A percentile compares a stretch with the other conserved stretches of the same genome.
phyloP scores from a whole-genome alignment of 2,113 vertebrate genomes.

The Pterocles burchelli region DNA sequence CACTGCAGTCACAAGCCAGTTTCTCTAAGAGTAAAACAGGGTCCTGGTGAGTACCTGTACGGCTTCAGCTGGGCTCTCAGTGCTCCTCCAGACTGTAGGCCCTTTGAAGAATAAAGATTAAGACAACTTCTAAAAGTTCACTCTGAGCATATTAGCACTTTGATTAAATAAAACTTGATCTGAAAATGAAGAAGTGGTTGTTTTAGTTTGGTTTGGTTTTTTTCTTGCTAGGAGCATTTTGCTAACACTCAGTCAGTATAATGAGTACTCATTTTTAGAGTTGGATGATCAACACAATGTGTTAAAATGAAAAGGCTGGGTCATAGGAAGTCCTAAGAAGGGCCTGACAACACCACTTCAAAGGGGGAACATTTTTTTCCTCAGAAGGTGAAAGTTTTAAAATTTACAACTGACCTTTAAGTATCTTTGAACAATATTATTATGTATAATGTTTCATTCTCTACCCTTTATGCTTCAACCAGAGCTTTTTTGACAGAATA shows the following conservation, averaged over 20 bases:
- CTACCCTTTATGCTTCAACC: background rate
- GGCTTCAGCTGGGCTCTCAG: background rate
- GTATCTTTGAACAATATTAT: background rate
- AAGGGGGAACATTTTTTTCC: background rate
- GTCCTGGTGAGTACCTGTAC: background rate
- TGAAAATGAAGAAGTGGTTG: background rate
- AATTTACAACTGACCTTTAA: background rate
- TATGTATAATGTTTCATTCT: background rate
- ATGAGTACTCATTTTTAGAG: background rate
- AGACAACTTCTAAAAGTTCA: background rate
- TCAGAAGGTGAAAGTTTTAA: background rate
- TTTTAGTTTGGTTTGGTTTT: background rate
- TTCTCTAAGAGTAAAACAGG: background rate
- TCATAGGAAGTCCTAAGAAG: background rate
- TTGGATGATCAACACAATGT: background rate
- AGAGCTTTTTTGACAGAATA: background rate
- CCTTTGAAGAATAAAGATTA: background rate
- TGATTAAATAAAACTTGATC: background rate
- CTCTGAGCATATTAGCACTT: background rate
- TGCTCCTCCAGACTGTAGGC: background rate
- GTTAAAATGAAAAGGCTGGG: background rate
- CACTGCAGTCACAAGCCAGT: no score
- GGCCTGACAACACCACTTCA: background rate
- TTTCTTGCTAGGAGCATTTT: background rate
- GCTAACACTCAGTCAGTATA: background rate